phyloP scores from a whole-genome alignment of 2,888 invertebrate species.

The Capitulum mitella region DNA sequence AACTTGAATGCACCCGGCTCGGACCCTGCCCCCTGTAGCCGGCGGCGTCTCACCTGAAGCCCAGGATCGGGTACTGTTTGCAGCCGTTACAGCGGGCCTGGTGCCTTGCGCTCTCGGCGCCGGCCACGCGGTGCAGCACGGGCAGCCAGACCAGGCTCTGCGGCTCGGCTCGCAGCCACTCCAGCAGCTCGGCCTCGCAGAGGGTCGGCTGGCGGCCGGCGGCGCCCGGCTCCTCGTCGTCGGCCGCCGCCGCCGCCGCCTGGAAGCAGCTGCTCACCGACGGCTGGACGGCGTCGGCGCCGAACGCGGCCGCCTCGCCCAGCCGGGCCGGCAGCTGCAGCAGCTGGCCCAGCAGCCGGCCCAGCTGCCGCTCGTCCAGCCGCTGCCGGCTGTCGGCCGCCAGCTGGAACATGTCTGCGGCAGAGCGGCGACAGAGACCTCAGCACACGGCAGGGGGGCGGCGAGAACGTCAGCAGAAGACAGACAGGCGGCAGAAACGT shows the following conservation, averaged over 20 bases:
- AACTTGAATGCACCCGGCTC: too few species aligned
- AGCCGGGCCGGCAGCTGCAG: conserved; percentile 90
- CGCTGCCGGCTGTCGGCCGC: conserved; percentile 90
- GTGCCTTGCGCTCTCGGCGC: conserved; percentile 90
- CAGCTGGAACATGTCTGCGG: conserved; percentile 78
- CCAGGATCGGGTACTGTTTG: conserved; percentile 95
- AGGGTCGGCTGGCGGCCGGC: conserved; percentile 63
- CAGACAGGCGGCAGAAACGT: too few species aligned
- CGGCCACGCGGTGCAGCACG: conserved; percentile 89
- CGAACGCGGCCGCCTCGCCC: conserved; percentile 97
- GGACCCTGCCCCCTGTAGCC: too few species aligned
- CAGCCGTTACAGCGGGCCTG: conserved; percentile 99
- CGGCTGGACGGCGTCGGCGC: conserved; percentile 98
- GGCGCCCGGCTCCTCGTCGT: too few species aligned
- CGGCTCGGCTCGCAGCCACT: conserved; percentile 95
- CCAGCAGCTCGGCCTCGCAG: conserved; percentile 78
- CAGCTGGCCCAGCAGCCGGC: conserved; percentile 88
- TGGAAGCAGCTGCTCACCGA: conserved; percentile 96
- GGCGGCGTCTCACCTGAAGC: conserved; percentile 89
- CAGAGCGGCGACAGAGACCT: too few species aligned
- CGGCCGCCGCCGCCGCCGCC: too few species aligned
- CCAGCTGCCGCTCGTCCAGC: conserved; percentile 88
- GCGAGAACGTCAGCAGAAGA: too few species aligned
- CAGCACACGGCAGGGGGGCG: too few species aligned
- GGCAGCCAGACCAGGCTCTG: conserved; percentile 99